phyloP scores from a whole-genome alignment of 2,888 invertebrate species.

The Epinotia bilunana region DNA sequence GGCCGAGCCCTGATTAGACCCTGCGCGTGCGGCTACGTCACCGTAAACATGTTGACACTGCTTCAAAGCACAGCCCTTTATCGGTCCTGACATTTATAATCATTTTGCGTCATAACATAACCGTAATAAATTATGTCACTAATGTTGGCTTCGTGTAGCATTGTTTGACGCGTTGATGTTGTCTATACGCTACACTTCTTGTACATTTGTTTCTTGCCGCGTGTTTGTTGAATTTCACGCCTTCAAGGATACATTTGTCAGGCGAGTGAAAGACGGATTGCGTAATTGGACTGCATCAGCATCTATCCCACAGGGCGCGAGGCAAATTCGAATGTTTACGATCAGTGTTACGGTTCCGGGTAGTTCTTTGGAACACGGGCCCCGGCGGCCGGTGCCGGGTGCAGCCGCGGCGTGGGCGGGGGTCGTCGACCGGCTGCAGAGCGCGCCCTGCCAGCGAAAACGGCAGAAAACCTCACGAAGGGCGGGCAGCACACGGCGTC shows the following conservation, averaged over 20 bases:
- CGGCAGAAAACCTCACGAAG: conserved; percentile 82
- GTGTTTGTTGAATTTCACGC: conserved; percentile 11
- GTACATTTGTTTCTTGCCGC: conserved; percentile 4
- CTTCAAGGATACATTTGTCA: conserved; percentile 11
- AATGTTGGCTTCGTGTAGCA: conserved; percentile 33
- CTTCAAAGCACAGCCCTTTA: conserved; percentile 17
- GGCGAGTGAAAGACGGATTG: not conserved
- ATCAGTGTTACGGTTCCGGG: conserved; percentile 29
- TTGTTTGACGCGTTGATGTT: conserved; percentile 36
- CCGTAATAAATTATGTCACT: conserved; percentile 31
- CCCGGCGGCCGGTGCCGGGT: conserved; percentile 64
- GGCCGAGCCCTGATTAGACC: conserved; percentile 59
- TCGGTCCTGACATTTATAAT: conserved; percentile 35
- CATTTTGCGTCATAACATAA: conserved; percentile 39
- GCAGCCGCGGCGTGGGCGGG: conserved; percentile 74
- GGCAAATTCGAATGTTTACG: not conserved
- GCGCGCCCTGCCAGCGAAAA: conserved; percentile 77
- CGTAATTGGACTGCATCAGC: conserved; percentile 5
- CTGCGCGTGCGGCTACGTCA: conserved; percentile 54
- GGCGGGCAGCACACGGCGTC: conserved; percentile 81
- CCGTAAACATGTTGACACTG: conserved; percentile 42
- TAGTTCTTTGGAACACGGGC: conserved; percentile 7
- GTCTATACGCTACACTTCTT: conserved; percentile 5
- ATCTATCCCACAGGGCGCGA: not conserved
- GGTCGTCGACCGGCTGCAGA: conserved; percentile 80